Evolutionary conservation across 2,888 invertebrate species (phyloP), one percentile per base, ranked within the genome.

Genomic region (Lysandra bellargus): DNA sequence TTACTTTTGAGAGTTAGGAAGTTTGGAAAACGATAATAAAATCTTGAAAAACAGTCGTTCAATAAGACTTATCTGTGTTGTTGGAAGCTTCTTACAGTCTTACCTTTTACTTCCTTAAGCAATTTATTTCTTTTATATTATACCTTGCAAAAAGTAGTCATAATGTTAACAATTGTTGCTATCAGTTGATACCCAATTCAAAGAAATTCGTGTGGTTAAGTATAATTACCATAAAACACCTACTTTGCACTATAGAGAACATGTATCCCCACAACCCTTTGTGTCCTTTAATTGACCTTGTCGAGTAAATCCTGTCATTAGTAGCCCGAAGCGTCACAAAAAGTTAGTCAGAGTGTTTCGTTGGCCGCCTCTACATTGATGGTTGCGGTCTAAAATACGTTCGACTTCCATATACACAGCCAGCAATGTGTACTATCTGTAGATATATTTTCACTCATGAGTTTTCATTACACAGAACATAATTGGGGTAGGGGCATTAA

Each of bases 1-100:
- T 74, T 74, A 49, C 74, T 74, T 74, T 74, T 49, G 44, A 74
- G 44, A 74, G 74, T 74, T 44, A 23, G 44, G 12, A 49, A 44
- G 23, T 74, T 74, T 49, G 74, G 44, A 74, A 74, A 40, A 49
- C 74, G 74, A 44, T 74, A 49, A 74, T 74, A 74, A 74, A 74
- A 74, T 49, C 23, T 74, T 49, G 40, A 49, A 40, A 60, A 61
- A 61, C 61, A 61, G 23, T 23, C 61, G n/a, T 61, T 23, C 61
- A 61, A 23, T 61, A 61, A 61, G 61, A 61, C 61, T 61, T 61
- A 61, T 61, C 60, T 61, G n/a, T 61, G n/a, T 61, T 61, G 60
- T 61, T 61, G n/a, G 61, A 23, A 23, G 61, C 61, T 23, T 61
- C 7, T n/a, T 3, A 61, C 23, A 61, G 0, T 7, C 23, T 23